These are phyloP conservation scores for Cataglyphis cursor DNA, from an alignment of 2,888 invertebrate genomes.

Conservation along the genomic window DNA sequence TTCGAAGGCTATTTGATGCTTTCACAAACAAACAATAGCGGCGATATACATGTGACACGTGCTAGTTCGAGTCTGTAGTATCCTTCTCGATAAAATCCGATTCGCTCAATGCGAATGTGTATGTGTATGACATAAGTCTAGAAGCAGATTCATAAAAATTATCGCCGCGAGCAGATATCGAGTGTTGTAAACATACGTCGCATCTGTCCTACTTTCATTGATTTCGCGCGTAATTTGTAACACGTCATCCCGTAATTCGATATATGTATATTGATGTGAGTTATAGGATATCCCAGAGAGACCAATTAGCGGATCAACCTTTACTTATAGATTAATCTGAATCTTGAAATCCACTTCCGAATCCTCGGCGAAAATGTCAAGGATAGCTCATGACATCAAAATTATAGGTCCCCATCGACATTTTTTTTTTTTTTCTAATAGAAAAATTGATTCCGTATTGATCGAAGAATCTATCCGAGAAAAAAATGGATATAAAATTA, in stretches of 20 bases:
- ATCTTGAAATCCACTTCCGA: neutral
- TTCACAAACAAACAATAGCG: constrained; percentile 2
- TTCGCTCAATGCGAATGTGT: neutral
- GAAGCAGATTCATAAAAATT: neutral
- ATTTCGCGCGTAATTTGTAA: neutral
- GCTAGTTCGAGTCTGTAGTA: neutral
- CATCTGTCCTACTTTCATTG: constrained; percentile 25
- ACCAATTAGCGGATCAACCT: neutral
- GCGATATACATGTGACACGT: neutral
- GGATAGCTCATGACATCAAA: neutral
- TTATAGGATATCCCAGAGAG: neutral
- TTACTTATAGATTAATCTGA: neutral
- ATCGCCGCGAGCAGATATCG: neutral
- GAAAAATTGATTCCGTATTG: neutral
- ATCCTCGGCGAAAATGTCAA: constrained; percentile 1
- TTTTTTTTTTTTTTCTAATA: neutral
- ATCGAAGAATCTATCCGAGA: neutral
- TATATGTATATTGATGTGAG: neutral
- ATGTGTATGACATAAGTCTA: neutral
- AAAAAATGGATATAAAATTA: too few relatives aligned
- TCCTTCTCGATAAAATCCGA: constrained; percentile 7
- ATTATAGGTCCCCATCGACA: neutral
- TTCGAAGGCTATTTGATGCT: constrained; percentile 23
- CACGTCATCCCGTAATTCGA: constrained; percentile 3
- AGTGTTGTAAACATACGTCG: neutral